Base-by-base conservation (phyloP, 1,140 invertebrate genomes). In the Listronotus oregonensis region DNA sequence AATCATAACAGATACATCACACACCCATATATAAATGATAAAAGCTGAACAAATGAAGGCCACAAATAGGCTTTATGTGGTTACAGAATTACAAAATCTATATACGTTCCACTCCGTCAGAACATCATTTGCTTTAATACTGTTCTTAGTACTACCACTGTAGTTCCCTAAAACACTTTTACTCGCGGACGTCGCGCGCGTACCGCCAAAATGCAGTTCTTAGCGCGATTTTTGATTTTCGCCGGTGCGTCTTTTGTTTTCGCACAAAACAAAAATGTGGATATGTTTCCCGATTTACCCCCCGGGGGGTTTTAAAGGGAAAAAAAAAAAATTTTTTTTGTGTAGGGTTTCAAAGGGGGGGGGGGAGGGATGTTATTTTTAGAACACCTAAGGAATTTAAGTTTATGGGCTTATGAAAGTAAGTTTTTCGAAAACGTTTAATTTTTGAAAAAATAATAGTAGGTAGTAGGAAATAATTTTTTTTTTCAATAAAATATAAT, bases 321-420 rank as follows among this genome's bases (percentile, higher is more conserved):
- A 66, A 32, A 68, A 73, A n/a, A n/a, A n/a, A n/a, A n/a, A n/a
- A n/a, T n/a, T n/a, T 63, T 52, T 65, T 7, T 27, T 73, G 11
- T 73, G 72, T 27, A 68, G 62, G 57, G 49, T 64, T n/a, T 14
- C 70, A 73, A 15, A 74, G 66, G 31, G n/a, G n/a, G n/a, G n/a
- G n/a, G n/a, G n/a, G n/a, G n/a, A n/a, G 43, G 58, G 46, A 40
- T 74, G 32, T n/a, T 75, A 73, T 43, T 37, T 56, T 31, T n/a
- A n/a, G 69, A 73, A 31, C 47, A 65, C 43, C 64, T 74, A 47
- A 68, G 61, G 32, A 74, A 74, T 65, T 57, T 71, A 18, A 71
- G 63, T 17, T 57, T 73, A 15, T 74, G 71, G 73, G 73, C 73
- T 6, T 67, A 73, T 54, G 69, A 71, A 70, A 75, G 69, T 72